Conservation (phyloP, 1,140 invertebrate genomes). For the Adoxophyes honmai region DNA sequence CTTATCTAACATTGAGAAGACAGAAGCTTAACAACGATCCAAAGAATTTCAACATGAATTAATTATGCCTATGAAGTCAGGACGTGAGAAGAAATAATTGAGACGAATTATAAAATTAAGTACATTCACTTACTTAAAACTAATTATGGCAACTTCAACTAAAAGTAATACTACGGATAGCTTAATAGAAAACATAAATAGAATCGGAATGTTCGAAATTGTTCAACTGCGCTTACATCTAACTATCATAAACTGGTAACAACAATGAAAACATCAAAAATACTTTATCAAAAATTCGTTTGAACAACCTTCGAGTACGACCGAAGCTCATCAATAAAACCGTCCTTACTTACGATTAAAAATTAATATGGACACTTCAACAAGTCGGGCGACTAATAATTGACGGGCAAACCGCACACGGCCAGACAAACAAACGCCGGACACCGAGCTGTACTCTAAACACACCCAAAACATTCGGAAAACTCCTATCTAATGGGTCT, state of each 20-base stretch:
- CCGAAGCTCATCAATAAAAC: slow-evolving; percentile 35
- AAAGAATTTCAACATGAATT: slow-evolving; percentile 20
- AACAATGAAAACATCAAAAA: slow-evolving; percentile 64
- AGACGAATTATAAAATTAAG: slow-evolving; percentile 41
- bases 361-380: slow-evolving; percentile 71
- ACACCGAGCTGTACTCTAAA: not conserved
- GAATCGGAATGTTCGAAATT: slow-evolving; percentile 57
- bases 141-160: slow-evolving; percentile 58
- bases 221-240: slow-evolving; percentile 25
- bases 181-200: slow-evolving; percentile 41
- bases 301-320: slow-evolving; percentile 52
- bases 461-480: slow-evolving; percentile 5
- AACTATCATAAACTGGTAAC: slow-evolving; percentile 44
- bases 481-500: slow-evolving; percentile 10
- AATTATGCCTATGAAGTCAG: slow-evolving; percentile 24
- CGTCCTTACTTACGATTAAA: slow-evolving; percentile 58
- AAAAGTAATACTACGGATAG: slow-evolving; percentile 28
- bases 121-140: slow-evolving; percentile 47
- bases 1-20: slow-evolving; percentile 11
- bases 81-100: slow-evolving; percentile 14
- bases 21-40: slow-evolving; percentile 2
- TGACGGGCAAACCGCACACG: slow-evolving; percentile 50
- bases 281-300: slow-evolving; percentile 70
- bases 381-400: slow-evolving; percentile 58
- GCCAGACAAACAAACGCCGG: slow-evolving; percentile 35